A percentile compares a stretch with the other conserved stretches of the same genome.
phyloP scores from a whole-genome alignment of 2,888 invertebrate species.

The Strigamia crassipes region DNA sequence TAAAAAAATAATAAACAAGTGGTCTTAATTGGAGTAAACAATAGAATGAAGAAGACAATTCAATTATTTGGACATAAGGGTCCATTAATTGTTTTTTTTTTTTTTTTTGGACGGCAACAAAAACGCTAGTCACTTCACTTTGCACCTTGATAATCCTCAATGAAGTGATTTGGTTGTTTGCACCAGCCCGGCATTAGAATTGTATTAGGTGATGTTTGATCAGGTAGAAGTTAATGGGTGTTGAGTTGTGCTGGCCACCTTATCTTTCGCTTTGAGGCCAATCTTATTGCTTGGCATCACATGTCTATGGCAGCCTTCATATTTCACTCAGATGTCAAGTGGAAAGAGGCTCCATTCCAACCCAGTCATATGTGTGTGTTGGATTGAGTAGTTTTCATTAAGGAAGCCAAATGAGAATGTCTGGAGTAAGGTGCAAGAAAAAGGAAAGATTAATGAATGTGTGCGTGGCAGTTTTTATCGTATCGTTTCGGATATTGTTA shows the following conservation, averaged over 20 bases:
- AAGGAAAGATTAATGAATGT: neutral
- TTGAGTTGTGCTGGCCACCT: neutral
- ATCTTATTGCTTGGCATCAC: constrained; percentile 7
- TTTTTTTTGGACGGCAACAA: too few relatives aligned
- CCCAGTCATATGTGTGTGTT: neutral
- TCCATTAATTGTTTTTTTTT: too few relatives aligned
- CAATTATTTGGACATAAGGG: too few relatives aligned
- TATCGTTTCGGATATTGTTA: neutral
- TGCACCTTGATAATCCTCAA: too few relatives aligned
- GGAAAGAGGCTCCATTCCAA: constrained; percentile 1
- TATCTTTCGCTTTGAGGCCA: neutral
- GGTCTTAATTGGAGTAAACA: too few relatives aligned
- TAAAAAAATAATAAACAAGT: too few relatives aligned
- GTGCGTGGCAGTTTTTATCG: neutral
- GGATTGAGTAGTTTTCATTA: constrained; percentile 21
- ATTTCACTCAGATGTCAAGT: constrained; percentile 41
- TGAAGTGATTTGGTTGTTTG: too few relatives aligned
- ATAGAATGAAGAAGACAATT: too few relatives aligned
- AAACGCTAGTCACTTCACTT: too few relatives aligned
- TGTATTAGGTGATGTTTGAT: neutral
- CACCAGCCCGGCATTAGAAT: neutral
- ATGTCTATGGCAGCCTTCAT: constrained; percentile 33
- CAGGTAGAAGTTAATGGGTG: neutral
- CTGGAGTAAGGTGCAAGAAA: neutral
- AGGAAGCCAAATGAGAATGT: neutral